phyloP scores from a whole-genome alignment of 2,113 vertebrate genomes.

The Hystrix brachyura region DNA sequence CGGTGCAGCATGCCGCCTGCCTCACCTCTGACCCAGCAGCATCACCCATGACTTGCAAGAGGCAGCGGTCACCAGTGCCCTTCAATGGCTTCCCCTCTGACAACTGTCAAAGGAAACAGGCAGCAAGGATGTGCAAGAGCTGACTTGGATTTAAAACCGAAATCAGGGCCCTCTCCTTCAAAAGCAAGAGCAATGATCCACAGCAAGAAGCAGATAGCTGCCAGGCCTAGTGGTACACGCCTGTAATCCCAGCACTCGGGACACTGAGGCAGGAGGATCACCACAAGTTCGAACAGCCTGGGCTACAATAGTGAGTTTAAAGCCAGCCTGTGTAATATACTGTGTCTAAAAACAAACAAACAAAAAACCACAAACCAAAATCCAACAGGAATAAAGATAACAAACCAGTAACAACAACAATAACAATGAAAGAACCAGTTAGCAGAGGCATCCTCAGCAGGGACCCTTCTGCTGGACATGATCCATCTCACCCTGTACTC shows the following conservation, averaged over 20 bases:
- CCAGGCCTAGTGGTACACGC: background rate
- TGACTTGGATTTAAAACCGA: background rate
- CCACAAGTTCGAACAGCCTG: no score
- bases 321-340: no score
- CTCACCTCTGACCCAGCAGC: background rate
- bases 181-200: background rate
- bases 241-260: background rate
- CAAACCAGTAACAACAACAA: no score
- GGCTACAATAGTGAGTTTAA: no score
- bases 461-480: rapidly evolving
- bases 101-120: background rate
- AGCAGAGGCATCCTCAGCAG: background rate
- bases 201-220: background rate
- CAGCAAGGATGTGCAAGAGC: background rate
- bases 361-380: no score
- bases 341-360: no score
- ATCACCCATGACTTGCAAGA: rapidly evolving
- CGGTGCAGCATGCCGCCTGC: rapidly evolving
- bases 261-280: no score
- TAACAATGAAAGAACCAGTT: no score
- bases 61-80: background rate
- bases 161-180: background rate
- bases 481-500: background rate
- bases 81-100: background rate
- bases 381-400: no score